Evolutionary conservation across 2,113 vertebrate genomes (phyloP).

Genomic region (Anser cygnoides): DNA sequence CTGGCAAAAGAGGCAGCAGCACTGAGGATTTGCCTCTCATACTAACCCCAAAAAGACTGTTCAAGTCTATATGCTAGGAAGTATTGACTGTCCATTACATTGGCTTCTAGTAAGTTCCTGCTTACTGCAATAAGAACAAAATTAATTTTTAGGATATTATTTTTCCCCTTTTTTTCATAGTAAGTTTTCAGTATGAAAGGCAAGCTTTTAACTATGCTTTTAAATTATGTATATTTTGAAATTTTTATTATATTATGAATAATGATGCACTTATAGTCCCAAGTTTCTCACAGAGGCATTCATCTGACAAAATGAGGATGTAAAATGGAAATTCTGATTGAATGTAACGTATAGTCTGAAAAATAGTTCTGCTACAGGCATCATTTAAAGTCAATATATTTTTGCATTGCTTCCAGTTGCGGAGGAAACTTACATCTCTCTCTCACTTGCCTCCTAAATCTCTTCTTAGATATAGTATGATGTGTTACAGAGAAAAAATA

Average conservation of each 20-base stretch:
- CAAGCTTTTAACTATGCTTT: neutral
- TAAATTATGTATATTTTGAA: neutral
- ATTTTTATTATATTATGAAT: neutral
- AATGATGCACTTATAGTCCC: neutral
- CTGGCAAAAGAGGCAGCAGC: neutral
- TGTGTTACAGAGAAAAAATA: neutral
- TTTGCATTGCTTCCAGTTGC: neutral
- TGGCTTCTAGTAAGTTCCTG: neutral
- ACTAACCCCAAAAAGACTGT: neutral
- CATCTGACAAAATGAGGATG: neutral
- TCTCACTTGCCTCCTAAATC: neutral
- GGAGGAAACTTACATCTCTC: rapidly evolving
- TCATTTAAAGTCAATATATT: neutral
- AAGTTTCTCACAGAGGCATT: neutral
- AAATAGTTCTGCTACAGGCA: neutral
- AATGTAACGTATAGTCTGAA: neutral
- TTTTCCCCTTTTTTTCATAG: neutral
- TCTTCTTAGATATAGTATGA: neutral
- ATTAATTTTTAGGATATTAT: neutral
- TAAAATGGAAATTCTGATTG: neutral
- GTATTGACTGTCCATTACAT: neutral
- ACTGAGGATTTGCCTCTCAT: neutral
- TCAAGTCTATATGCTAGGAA: neutral
- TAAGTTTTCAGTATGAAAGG: neutral
- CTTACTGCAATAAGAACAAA: neutral